These are phyloP conservation scores for Tor tambroides DNA, from an alignment of 2,113 vertebrate species.

Conservation along the genomic window DNA sequence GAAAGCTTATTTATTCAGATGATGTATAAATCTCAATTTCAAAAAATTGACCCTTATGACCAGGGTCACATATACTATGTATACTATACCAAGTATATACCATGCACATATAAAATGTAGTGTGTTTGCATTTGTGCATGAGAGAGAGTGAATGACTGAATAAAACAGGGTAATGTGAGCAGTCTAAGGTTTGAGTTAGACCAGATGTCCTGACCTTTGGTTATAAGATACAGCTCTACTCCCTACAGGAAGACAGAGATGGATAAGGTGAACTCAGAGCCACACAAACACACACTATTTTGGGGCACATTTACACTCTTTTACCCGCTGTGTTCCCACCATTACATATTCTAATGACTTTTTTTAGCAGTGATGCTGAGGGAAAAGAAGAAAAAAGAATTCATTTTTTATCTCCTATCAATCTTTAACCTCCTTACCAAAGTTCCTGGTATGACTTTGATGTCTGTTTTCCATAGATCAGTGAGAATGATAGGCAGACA, in stretches of 20 bases:
- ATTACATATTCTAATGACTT: slow-evolving; percentile 46
- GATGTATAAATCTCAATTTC: too few relatives aligned
- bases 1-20: too few relatives aligned
- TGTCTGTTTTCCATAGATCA: slow-evolving; percentile 22
- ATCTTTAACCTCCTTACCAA: background rate
- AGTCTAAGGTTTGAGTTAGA: slow-evolving; percentile 55
- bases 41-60: too few relatives aligned
- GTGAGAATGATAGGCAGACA: background rate
- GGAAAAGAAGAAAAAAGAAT: background rate
- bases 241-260: slow-evolving; percentile 60
- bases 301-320: slow-evolving; percentile 31
- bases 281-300: slow-evolving; percentile 50
- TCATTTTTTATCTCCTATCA: background rate
- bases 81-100: too few relatives aligned
- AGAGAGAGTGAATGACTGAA: slow-evolving; percentile 31
- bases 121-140: slow-evolving; percentile 35
- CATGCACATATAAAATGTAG: too few relatives aligned
- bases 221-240: slow-evolving; percentile 66
- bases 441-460: background rate
- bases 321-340: background rate
- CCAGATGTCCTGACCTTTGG: slow-evolving; percentile 64
- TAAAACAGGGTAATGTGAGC: slow-evolving; percentile 39
- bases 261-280: slow-evolving; percentile 56
- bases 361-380: slow-evolving; percentile 43
- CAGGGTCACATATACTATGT: too few relatives aligned